Evolutionary conservation across 92 coral and sea anemone species (phyloP).

Genomic region (Blastomussa wellsi): DNA sequence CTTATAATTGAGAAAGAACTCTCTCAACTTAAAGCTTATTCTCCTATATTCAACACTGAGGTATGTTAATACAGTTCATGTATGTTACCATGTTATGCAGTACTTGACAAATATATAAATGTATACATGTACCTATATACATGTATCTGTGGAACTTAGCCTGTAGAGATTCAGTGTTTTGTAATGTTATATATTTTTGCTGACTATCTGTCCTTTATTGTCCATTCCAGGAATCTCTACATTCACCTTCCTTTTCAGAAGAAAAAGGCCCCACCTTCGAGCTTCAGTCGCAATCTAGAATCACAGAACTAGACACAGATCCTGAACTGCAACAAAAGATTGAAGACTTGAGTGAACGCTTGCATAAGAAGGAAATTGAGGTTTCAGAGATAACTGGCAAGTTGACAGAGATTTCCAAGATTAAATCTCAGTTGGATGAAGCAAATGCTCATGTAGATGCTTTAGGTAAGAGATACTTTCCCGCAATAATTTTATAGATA

Average conservation of each 20-base stretch:
- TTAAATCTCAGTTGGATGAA: slow-evolving; percentile 62
- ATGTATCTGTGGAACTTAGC: no score
- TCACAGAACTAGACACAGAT: slow-evolving; percentile 37
- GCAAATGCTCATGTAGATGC: slow-evolving; percentile 56
- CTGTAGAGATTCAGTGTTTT: neutral
- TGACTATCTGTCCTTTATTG: neutral
- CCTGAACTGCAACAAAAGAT: slow-evolving; percentile 63
- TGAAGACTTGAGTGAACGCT: slow-evolving; percentile 50
- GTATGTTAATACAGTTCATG: neutral
- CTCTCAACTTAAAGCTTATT: slow-evolving; percentile 1
- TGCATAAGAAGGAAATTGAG: slow-evolving; percentile 65
- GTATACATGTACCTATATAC: neutral
- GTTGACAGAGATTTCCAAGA: slow-evolving; percentile 48
- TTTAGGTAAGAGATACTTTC: slow-evolving; percentile 51
- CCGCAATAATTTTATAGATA: neutral
- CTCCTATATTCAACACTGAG: slow-evolving; percentile 22
- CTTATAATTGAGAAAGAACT: slow-evolving; percentile 27
- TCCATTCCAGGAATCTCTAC: neutral
- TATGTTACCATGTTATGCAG: no score
- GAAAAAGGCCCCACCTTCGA: slow-evolving; percentile 31
- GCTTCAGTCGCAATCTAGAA: slow-evolving; percentile 30
- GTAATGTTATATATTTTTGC: neutral
- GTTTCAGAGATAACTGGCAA: slow-evolving; percentile 44
- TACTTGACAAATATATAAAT: no score
- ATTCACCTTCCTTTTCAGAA: neutral